A percentile compares a stretch with the other conserved stretches of the same genome.
Conservation (phyloP, 2,888 invertebrate species). For the Diogma glabrata region DNA sequence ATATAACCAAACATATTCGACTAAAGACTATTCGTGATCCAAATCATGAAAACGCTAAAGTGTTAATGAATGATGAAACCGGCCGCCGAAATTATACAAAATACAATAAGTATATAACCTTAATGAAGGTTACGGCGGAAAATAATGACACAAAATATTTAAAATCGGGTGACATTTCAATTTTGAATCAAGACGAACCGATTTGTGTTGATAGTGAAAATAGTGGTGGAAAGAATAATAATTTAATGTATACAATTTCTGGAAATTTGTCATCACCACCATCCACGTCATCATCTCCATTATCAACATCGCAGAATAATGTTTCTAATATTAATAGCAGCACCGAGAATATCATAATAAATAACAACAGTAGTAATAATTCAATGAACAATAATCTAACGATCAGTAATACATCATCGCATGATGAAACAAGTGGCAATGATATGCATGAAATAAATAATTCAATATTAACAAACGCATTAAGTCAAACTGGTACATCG, state of each 20-base stretch:
- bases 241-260: no score
- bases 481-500: no score
- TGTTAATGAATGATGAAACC: constrained; percentile 84
- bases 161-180: constrained; percentile 36
- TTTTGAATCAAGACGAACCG: constrained; percentile 39
- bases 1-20: constrained; percentile 90
- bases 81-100: constrained; percentile 85
- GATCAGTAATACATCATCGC: constrained; percentile 5
- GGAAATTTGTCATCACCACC: constrained; percentile 1
- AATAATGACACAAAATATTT: constrained; percentile 37
- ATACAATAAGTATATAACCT: constrained; percentile 79
- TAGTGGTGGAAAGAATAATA: constrained; percentile 21
- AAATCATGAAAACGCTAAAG: constrained; percentile 67
- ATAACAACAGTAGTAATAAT: background rate
- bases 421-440: background rate
- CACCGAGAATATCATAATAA: no score
- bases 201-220: constrained; percentile 38
- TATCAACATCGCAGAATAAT: no score
- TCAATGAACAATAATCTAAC: background rate
- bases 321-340: no score
- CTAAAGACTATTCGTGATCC: constrained; percentile 77
- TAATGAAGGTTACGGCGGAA: constrained; percentile 48
- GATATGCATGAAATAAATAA: no score
- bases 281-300: background rate
- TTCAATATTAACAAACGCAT: no score